Conservation (phyloP, 2,888 invertebrate species). For the Lissocephala sabroskyi region DNA sequence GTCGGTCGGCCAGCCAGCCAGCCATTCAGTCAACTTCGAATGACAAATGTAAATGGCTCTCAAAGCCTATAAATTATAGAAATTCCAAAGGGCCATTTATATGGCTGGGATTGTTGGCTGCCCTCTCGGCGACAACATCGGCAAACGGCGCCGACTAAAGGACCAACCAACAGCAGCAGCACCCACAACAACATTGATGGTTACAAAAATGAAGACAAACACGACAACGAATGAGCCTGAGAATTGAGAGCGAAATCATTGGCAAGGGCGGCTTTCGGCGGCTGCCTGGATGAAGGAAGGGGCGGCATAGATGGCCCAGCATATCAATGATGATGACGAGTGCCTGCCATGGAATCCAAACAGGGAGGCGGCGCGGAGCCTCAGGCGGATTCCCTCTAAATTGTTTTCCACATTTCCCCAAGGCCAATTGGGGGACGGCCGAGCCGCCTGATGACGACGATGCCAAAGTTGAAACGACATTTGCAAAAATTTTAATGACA, state of each 20-base stretch:
- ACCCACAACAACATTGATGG: conserved; percentile 21
- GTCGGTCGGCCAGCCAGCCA: conserved; percentile 15
- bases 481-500: conserved; percentile 64
- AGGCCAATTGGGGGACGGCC: conserved; percentile 6
- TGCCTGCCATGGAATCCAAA: not conserved
- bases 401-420: conserved; percentile 22
- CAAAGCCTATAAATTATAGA: conserved; percentile 60
- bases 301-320: not conserved
- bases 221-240: not conserved
- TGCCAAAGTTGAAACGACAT: conserved; percentile 47
- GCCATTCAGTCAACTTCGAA: conserved; percentile 15
- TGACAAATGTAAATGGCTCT: conserved; percentile 57
- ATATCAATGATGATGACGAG: conserved; percentile 9
- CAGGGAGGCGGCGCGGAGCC: not conserved
- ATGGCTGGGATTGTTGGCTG: conserved; percentile 49
- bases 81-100: conserved; percentile 49
- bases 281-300: not conserved
- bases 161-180: no score
- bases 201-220: not conserved
- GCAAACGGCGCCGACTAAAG: not conserved
- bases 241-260: conserved; percentile 13
- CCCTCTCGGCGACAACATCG: no score
- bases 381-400: conserved; percentile 1
- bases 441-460: conserved; percentile 7
- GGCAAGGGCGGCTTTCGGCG: conserved; percentile 20